Conservation (phyloP, 2,113 vertebrate species). For the Phainopepla nitens region DNA sequence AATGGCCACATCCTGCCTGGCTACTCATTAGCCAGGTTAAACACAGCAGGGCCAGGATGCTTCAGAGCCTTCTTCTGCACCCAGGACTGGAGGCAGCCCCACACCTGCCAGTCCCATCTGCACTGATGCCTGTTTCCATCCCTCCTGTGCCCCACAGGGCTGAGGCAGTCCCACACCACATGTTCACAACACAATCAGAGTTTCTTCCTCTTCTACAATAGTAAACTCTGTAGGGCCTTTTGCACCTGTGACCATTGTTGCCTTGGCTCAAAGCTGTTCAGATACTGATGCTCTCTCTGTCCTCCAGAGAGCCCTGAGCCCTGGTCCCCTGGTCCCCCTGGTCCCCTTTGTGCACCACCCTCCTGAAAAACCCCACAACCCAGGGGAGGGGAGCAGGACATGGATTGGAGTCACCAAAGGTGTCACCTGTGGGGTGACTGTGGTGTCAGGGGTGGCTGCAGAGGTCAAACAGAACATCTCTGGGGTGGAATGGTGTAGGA, state of each 20-base stretch:
- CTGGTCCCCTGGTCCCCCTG: background rate
- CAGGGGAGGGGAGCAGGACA: background rate
- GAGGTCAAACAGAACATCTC: background rate
- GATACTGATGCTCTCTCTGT: background rate
- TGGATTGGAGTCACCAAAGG: background rate
- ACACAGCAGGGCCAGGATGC: background rate
- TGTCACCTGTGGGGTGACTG: background rate
- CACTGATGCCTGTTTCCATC: background rate
- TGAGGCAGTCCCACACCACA: background rate
- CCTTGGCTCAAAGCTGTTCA: background rate
- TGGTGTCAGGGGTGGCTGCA: background rate
- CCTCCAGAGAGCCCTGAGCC: background rate
- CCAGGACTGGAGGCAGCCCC: background rate
- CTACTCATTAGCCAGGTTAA: slow-evolving; percentile 44
- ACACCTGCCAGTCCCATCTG: background rate
- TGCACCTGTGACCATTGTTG: background rate
- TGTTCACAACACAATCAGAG: background rate
- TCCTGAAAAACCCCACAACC: background rate
- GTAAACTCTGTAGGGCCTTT: background rate
- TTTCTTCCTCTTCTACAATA: background rate
- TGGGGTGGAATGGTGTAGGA: background rate
- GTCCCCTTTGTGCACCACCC: background rate
- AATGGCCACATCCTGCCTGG: slow-evolving; percentile 1
- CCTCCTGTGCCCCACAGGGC: background rate
- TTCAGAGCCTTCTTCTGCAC: background rate